Percentiles rank a stretch among this genome's conserved stretches.
Evolutionary conservation across 2,888 invertebrate genomes (phyloP).

Genomic region (Orchesellides sinensis): DNA sequence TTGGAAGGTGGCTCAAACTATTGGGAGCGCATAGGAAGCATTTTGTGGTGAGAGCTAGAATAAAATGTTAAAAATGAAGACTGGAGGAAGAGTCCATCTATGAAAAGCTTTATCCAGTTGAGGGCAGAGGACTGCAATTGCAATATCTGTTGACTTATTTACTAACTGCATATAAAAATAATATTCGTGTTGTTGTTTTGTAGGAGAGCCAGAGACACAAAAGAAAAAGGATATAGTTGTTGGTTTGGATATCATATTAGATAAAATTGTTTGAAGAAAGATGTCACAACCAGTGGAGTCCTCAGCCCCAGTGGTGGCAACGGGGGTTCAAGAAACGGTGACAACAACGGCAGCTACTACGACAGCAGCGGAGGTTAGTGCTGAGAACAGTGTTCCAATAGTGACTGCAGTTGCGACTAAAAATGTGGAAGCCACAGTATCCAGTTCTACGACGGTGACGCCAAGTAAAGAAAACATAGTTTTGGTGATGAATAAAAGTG

Average conservation of each 20-base stretch:
- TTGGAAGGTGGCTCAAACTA: conserved; percentile 59
- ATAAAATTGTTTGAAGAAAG: background rate
- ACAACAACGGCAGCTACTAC: background rate
- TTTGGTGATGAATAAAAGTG: conserved; percentile 29
- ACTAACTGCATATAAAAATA: conserved; percentile 34
- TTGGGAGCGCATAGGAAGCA: conserved; percentile 45
- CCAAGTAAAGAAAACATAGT: conserved; percentile 35
- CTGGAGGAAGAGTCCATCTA: conserved; percentile 56
- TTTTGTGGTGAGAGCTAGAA: conserved; percentile 24
- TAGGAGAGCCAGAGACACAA: background rate
- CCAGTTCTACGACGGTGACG: background rate
- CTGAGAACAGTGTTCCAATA: too few species aligned
- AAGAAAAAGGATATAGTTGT: background rate
- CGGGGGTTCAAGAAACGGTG: background rate
- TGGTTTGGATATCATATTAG: background rate
- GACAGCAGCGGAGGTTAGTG: background rate
- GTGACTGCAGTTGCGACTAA: too few species aligned
- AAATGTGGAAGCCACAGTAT: too few species aligned
- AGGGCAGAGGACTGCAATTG: conserved; percentile 63
- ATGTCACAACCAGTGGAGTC: background rate
- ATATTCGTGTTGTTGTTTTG: background rate
- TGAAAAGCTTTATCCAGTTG: conserved; percentile 51
- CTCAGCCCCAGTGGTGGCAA: background rate
- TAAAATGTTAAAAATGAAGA: conserved; percentile 14
- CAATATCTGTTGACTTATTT: conserved; percentile 39